Evolutionary conservation across 2,113 vertebrate species (phyloP).

Genomic region (Anolis sagrei): DNA sequence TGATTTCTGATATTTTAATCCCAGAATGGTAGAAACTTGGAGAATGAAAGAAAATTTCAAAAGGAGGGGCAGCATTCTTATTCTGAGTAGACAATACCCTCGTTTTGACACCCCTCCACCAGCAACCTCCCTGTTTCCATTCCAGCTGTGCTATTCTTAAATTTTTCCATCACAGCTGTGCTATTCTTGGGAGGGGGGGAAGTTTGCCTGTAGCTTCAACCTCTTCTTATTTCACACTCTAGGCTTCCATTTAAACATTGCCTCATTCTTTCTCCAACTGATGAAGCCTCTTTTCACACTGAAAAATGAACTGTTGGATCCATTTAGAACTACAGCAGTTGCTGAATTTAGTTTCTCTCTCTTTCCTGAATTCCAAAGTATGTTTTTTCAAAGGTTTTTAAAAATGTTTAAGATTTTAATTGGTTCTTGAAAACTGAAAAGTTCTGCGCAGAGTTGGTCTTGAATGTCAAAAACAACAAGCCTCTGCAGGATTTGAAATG

Average conservation of each 20-base stretch:
- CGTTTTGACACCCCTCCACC: no score
- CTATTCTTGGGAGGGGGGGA: neutral
- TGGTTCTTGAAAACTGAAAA: neutral
- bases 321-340: neutral
- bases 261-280: neutral
- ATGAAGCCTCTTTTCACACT: neutral
- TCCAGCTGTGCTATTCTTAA: no score
- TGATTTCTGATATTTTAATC: no score
- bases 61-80: no score
- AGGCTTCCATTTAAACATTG: neutral
- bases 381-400: neutral
- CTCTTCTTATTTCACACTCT: neutral
- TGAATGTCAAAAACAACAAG: neutral
- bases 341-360: neutral
- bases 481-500: neutral
- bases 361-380: slow-evolving; percentile 6
- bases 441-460: neutral
- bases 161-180: rapidly evolving
- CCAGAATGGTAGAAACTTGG: no score
- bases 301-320: neutral
- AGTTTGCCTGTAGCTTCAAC: neutral
- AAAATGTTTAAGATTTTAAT: neutral
- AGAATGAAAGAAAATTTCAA: no score
- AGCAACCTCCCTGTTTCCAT: no score
- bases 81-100: no score